Percentiles rank a stretch among this genome's conserved stretches.
Evolutionary conservation across 2,113 vertebrate species (phyloP).

Genomic region (Bos indicus): DNA sequence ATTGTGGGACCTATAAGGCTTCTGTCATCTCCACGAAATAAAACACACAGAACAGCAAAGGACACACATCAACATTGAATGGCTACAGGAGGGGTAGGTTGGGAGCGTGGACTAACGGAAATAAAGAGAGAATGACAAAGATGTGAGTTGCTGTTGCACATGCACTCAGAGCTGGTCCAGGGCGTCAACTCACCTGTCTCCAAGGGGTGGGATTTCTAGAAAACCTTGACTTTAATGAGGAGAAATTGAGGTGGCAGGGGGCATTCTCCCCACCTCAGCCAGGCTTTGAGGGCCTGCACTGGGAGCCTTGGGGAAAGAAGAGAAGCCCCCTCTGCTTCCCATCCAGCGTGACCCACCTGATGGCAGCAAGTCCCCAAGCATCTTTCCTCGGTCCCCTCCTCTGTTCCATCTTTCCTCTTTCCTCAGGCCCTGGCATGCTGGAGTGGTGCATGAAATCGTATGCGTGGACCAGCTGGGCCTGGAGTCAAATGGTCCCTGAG

Average conservation of each 20-base stretch:
- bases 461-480: background rate
- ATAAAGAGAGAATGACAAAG: background rate
- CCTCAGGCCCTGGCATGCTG: background rate
- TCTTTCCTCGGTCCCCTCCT: background rate
- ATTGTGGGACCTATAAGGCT: too few relatives aligned
- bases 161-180: background rate
- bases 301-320: background rate
- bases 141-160: accelerated
- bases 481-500: background rate
- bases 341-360: background rate
- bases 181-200: background rate
- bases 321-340: too few relatives aligned
- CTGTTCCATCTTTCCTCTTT: background rate
- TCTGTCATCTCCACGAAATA: background rate
- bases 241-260: too few relatives aligned
- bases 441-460: background rate
- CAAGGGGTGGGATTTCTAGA: background rate
- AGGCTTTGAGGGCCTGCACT: too few relatives aligned
- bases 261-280: background rate
- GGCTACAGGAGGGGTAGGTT: background rate
- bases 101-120: accelerated
- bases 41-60: background rate
- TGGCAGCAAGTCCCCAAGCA: background rate
- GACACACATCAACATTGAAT: accelerated
- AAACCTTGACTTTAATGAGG: background rate